phyloP scores from a whole-genome alignment of 2,113 vertebrate genomes.

The Hippocampus comes region DNA sequence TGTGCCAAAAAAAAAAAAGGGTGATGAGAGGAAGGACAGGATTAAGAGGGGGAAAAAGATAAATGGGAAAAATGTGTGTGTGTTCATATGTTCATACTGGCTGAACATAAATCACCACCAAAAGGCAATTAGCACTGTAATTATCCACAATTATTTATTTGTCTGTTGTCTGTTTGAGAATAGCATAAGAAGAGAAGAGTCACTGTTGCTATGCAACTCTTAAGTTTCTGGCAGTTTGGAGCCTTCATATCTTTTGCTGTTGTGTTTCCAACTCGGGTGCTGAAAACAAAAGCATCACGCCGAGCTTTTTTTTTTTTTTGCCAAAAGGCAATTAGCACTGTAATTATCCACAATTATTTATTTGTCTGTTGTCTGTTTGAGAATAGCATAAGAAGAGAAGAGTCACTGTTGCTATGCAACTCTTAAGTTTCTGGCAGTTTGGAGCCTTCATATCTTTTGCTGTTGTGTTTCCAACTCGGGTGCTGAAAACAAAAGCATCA shows the following conservation, averaged over 20 bases:
- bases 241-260: conserved; percentile 18
- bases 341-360: too few species aligned
- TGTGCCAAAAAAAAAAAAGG: conserved; percentile 12
- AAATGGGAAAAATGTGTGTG: background rate
- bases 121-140: conserved; percentile 17
- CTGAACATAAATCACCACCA: conserved; percentile 5
- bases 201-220: conserved; percentile 50
- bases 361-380: too few species aligned
- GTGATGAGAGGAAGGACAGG: background rate
- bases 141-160: conserved; percentile 3
- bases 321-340: too few species aligned
- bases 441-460: too few species aligned
- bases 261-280: conserved; percentile 23
- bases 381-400: too few species aligned
- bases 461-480: too few species aligned
- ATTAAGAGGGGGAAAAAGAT: background rate
- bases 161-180: conserved; percentile 13
- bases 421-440: too few species aligned
- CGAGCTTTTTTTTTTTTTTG: conserved; percentile 14
- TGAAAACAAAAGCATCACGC: conserved; percentile 5
- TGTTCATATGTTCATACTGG: conserved; percentile 1
- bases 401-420: too few species aligned
- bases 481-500: too few species aligned
- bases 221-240: conserved; percentile 31
- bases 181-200: conserved; percentile 17